Evolutionary conservation across 2,888 invertebrate species (phyloP), one percentile per base, ranked within the genome.

Genomic region (Emmelina monodactyla): DNA sequence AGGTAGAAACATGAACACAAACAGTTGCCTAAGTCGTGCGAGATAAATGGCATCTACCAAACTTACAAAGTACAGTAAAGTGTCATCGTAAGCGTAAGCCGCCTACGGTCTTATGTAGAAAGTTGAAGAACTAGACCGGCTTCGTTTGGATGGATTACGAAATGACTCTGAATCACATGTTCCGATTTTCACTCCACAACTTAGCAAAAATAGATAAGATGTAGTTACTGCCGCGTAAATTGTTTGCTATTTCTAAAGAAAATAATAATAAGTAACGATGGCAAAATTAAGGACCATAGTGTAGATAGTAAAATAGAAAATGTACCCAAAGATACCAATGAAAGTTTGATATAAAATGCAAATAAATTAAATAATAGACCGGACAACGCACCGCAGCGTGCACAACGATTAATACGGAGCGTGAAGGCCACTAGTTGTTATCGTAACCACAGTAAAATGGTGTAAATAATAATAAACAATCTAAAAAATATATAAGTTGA

Each of bases 71-170:
- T n/a, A n/a, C n/a, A n/a, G n/a, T n/a, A 58, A 58, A 56, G 46
- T 55, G 55, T 58, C 58, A 49, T 39, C 47, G 45, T 52, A 43
- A 49, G 55, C 57, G 46, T 55, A 54, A 58, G 58, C 62, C 65
- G 61, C 60, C 62, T 60, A 69, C 67, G 53, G 58, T 32, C 25
- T 10, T 55, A 55, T 47, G 63, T 75, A 76, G 78, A 78, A 78
- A 78, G 78, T 75, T 70, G 71, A 65, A 60, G 63, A 75, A 75
- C 72, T 75, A 67, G 72, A 69, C 53, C 62, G 59, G 55, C 61
- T 64, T 53, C 60, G 62, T 63, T 68, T 58, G 53, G 56, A 52
- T 43, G 52, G 58, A 64, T 65, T 58, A 59, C 61, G 54, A 57
- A 59, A 58, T 53, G 48, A 52, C 50, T 55, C 48, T 51, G 53